Evolutionary conservation across 2,888 invertebrate genomes (phyloP), one percentile per base, ranked within the genome.

Genomic region (Cantharis lateralis): DNA sequence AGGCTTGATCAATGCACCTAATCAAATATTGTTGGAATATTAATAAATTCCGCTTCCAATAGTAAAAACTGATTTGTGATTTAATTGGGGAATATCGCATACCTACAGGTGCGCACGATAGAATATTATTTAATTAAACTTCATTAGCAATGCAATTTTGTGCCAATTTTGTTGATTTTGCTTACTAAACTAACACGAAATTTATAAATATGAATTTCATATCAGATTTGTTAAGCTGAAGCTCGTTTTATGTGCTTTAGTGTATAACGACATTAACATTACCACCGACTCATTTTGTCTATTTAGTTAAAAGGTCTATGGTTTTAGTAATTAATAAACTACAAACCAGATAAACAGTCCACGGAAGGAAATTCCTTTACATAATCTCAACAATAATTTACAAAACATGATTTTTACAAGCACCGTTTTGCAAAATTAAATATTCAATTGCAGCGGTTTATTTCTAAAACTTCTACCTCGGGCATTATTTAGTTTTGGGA

Each of bases 301-400:
- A 66, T 66, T 66, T 66, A 66, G 64, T 66, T 66, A 66, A 66
- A 66, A 66, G 64, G 64, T 66, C 64, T 66, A 20, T 66, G 64
- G 64, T 66, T 66, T 66, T 66, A 66, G 64, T 66, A 66, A 66
- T 66, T 66, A 66, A 15, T 66, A 66, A 66, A 66, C 64, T 66
- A 66, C 24, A 66, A 66, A 66, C 64, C 18, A 66, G 64, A 66
- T 66, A 66, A 66, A 20, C 64, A 20, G 48, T 48, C n/a, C 48
- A 48, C 48, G 48, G 48, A 48, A 48, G 48, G 48, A 48, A 48
- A 48, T n/a, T 48, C 48, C 48, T 48, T 48, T 48, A 48, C 48
- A 9, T 48, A 48, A 48, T 48, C 48, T n/a, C 48, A 48, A 48
- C 48, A 48, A 48, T 24, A 18, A 66, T 66, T 66, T 66, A 66